Evolutionary conservation across 2,888 invertebrate species (phyloP).

Genomic region (Drosophila seclusa): DNA sequence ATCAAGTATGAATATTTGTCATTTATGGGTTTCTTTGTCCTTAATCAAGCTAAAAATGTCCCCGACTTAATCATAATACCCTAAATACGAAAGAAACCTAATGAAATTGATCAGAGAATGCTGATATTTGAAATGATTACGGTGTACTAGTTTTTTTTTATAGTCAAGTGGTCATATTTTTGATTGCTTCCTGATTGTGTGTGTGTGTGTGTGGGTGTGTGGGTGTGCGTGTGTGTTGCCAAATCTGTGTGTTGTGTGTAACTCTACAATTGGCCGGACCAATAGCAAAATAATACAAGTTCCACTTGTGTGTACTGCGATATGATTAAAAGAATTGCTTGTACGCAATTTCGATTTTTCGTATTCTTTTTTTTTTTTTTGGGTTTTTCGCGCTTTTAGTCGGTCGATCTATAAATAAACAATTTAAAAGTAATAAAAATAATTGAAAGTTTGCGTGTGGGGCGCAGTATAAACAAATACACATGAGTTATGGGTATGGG

Average conservation of each 20-base stretch:
- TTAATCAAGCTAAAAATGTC: not conserved
- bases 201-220: no score
- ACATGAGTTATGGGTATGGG: slow-evolving; percentile 18
- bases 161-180: slow-evolving; percentile 29
- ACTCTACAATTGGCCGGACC: slow-evolving; percentile 22
- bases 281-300: slow-evolving; percentile 33
- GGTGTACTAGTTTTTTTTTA: slow-evolving; percentile 13
- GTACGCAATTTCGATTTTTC: not conserved
- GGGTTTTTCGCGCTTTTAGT: not conserved
- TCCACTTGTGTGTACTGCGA: slow-evolving; percentile 48
- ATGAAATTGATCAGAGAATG: slow-evolving; percentile 11
- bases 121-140: slow-evolving; percentile 26
- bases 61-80: not conserved
- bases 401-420: slow-evolving; percentile 33
- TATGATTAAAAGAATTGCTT: slow-evolving; percentile 49
- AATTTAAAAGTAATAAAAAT: slow-evolving; percentile 46
- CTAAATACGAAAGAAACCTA: not conserved
- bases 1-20: not conserved
- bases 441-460: slow-evolving; percentile 47
- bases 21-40: not conserved
- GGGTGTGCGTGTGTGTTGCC: not conserved
- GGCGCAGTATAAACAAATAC: slow-evolving; percentile 45
- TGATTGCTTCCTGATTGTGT: slow-evolving; percentile 32
- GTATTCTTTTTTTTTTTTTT: slow-evolving; percentile 7
- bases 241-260: slow-evolving; percentile 24